Evolutionary conservation across 2,113 vertebrate species (phyloP), one percentile per base, ranked within the genome.

Genomic region (Pangasianodon hypophthalmus): DNA sequence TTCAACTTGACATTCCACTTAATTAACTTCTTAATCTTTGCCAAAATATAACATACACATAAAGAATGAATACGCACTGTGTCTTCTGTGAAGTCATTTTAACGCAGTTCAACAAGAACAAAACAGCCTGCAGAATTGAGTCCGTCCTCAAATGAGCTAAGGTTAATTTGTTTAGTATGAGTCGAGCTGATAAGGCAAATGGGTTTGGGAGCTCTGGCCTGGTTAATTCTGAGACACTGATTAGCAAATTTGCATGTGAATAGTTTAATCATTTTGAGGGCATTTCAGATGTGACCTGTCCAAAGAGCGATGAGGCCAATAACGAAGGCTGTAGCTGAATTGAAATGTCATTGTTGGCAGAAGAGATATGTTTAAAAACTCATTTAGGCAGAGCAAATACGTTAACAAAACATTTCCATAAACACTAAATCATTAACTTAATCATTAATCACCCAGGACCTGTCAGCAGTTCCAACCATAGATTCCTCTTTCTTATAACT

Each of bases 211-310:
- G 89, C 75, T 50, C 80, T 91, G 92, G 86, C 87, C 90, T 83
- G 88, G 93, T 93, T 88, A 50, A 90, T 52, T 67, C 81, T 89
- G n/a, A 93, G 89, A 94, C 93, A 93, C 92, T 95, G 94, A 95
- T 95, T 92, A 93, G 93, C 67, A 88, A 84, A 95, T 96, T 95
- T 93, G 92, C 94, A 95, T 94, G 93, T 94, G 93, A 95, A 95
- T 94, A 92, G 93, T 92, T 64, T 87, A 90, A 92, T 92, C 91
- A 94, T 93, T 94, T 93, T 91, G 93, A 93, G 94, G 93, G 93
- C 92, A 86, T 89, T 88, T 54, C 1, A 16, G 92, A 95, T 94
- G 92, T 95, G 94, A 94, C 93, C 93, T 91, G 93, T 93, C 94
- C 93, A 93, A 93, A 94, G 91, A 93, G 92, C n/a, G 46, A 64